Evolutionary conservation across 2,797 vertebrate species (phyloP).

Genomic region (Myoxocephalus aenaeus): DNA sequence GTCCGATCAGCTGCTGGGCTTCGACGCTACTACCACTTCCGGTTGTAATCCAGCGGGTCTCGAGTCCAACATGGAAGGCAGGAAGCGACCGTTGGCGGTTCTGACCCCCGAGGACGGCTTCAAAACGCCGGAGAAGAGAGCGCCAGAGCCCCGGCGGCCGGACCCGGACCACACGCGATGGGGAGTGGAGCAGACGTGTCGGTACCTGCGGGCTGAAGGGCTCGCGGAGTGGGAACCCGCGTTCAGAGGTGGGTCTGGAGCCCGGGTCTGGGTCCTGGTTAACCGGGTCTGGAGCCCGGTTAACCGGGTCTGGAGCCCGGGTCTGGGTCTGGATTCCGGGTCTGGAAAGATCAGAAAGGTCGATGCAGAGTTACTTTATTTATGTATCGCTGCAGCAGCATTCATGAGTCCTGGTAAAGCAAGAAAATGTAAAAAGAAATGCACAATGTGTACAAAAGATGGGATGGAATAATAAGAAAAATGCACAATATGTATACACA

Average conservation of each 20-base stretch:
- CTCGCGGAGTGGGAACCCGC: constrained; percentile 55
- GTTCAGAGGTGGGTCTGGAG: constrained; percentile 68
- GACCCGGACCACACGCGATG: constrained; percentile 68
- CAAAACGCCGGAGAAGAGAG: constrained; percentile 74
- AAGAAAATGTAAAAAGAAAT: too few species aligned
- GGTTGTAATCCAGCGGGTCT: rapidly evolving
- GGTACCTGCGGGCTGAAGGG: constrained; percentile 68
- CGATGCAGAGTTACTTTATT: too few species aligned
- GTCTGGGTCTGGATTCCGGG: constrained; percentile 37
- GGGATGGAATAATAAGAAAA: too few species aligned
- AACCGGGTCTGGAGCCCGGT: not conserved
- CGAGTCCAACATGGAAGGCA: constrained; percentile 61
- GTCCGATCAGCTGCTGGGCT: constrained; percentile 24
- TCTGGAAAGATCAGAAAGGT: too few species aligned
- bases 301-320: not conserved
- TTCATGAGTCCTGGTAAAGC: too few species aligned
- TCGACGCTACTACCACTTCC: not conserved
- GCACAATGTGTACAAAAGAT: too few species aligned
- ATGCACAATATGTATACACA: too few species aligned
- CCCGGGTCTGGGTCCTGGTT: not conserved
- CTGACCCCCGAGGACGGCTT: not conserved
- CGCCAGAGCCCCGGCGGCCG: not conserved
- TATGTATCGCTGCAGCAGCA: too few species aligned
- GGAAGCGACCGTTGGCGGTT: constrained; percentile 59
- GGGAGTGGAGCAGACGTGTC: constrained; percentile 74